A percentile compares a stretch with the other conserved stretches of the same genome.
These are phyloP conservation scores for Rhinoderma darwinii DNA, from an alignment of 2,113 vertebrate species.

Conservation along the genomic window DNA sequence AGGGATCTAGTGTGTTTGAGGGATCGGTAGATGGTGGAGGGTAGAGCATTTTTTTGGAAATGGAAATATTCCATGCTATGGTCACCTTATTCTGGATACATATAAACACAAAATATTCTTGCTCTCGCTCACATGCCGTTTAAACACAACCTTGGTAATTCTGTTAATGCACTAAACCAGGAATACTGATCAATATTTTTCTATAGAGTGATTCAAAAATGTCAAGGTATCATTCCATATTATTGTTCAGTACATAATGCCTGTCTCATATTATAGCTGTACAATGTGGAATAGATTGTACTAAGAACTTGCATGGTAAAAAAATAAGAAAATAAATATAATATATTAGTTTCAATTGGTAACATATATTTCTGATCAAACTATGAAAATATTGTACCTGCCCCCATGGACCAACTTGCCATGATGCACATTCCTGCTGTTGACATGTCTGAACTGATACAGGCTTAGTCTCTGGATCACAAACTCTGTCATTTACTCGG, in stretches of 20 bases:
- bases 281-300: not conserved
- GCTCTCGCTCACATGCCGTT: too few species aligned
- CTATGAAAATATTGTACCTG: slow-evolving; percentile 76
- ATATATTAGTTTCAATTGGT: not conserved
- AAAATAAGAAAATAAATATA: not conserved
- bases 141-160: too few species aligned
- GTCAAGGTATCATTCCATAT: not conserved
- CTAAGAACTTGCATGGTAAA: not conserved
- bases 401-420: slow-evolving; percentile 97
- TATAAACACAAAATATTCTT: too few species aligned
- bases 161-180: too few species aligned
- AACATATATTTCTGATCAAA: not conserved
- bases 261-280: not conserved
- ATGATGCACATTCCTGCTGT: slow-evolving; percentile 94
- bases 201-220: not conserved
- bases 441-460: slow-evolving; percentile 87
- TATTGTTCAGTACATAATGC: not conserved
- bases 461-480: slow-evolving; percentile 82
- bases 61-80: too few species aligned
- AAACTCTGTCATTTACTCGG: slow-evolving; percentile 83
- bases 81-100: too few species aligned
- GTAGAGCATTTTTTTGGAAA: too few species aligned
- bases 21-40: too few species aligned
- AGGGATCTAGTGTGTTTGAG: too few species aligned
- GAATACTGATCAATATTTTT: too few species aligned